A percentile compares a stretch with the other conserved stretches of the same genome.
These are phyloP conservation scores for Pogonomyrmex californicus DNA, from an alignment of 1,140 invertebrate genomes.

Conservation along the genomic window DNA sequence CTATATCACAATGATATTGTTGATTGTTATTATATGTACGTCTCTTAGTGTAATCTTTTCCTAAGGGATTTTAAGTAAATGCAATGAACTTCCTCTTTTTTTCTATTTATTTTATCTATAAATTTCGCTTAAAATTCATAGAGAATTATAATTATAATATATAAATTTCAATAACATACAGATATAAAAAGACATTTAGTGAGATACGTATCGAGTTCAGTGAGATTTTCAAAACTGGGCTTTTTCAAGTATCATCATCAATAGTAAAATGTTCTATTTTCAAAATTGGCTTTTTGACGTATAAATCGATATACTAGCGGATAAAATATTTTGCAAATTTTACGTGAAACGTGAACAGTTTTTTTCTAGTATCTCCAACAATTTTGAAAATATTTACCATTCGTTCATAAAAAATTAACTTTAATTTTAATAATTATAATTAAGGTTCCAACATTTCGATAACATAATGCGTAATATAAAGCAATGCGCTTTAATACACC, in stretches of 20 bases:
- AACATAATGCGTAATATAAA: slow-evolving; percentile 22
- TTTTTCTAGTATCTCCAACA: background rate
- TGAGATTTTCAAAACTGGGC: slow-evolving; percentile 22
- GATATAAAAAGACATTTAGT: slow-evolving; percentile 5
- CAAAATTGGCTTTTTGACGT: slow-evolving; percentile 39
- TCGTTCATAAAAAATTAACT: background rate
- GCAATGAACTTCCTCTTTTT: background rate
- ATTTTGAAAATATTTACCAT: slow-evolving; percentile 2
- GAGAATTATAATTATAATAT: background rate
- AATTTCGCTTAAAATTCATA: background rate
- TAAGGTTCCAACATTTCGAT: background rate
- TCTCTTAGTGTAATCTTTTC: background rate
- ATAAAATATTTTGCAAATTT: slow-evolving; percentile 34
- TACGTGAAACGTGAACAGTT: background rate
- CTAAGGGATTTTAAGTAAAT: background rate
- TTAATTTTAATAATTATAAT: background rate
- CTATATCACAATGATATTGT: background rate
- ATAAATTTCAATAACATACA: background rate
- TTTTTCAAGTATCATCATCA: slow-evolving; percentile 10
- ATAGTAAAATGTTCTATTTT: background rate
- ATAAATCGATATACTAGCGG: background rate
- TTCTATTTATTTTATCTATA: background rate
- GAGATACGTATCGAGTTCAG: slow-evolving; percentile 14
- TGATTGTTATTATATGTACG: background rate
- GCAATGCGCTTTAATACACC: background rate